phyloP scores from a whole-genome alignment of 2,888 invertebrate genomes.

The Lycophotia porphyrea region DNA sequence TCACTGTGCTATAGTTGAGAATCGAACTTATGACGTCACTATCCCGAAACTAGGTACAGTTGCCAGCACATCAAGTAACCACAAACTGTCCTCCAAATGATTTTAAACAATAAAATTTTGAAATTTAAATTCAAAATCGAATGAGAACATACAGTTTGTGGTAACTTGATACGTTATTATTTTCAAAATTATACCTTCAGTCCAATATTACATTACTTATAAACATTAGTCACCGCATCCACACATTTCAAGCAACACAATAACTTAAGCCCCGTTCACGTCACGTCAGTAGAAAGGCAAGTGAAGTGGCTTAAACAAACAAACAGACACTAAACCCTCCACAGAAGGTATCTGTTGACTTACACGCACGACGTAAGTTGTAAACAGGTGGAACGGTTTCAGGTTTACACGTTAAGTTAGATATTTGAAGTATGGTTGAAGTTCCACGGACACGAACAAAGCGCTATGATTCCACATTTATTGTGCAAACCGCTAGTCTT shows the following conservation, averaged over 20 bases:
- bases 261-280: not conserved
- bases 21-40: not conserved
- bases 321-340: slow-evolving; percentile 22
- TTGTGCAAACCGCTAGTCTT: no score
- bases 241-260: not conserved
- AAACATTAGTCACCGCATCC: not conserved
- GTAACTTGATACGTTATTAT: no score
- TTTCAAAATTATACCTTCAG: not conserved
- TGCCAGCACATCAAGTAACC: no score
- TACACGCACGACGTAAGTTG: not conserved
- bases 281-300: not conserved
- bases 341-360: slow-evolving; percentile 20
- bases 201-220: not conserved
- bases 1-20: not conserved
- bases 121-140: no score
- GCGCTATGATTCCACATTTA: no score
- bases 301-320: slow-evolving; percentile 30
- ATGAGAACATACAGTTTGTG: no score
- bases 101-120: no score
- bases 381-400: slow-evolving; percentile 12
- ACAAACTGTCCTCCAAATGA: no score
- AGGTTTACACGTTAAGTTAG: no score
- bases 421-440: no score
- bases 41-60: not conserved
- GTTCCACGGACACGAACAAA: no score